Evolutionary conservation across 2,888 invertebrate genomes (phyloP).

Genomic region (Omphaloscelis lunosa): DNA sequence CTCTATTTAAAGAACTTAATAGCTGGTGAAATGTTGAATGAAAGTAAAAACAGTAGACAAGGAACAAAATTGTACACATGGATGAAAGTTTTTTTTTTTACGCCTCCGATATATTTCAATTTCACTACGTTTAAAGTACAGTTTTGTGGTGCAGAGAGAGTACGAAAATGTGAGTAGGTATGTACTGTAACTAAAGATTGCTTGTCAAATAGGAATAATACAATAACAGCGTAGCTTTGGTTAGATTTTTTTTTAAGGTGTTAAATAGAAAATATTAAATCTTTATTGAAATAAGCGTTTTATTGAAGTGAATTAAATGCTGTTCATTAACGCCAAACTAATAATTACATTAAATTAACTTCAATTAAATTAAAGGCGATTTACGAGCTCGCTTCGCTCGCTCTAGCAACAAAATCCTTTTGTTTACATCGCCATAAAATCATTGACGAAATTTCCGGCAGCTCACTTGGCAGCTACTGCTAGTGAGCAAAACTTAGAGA

Average conservation of each 20-base stretch:
- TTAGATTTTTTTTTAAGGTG: background rate
- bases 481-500: too few species aligned
- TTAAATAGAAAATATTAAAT: background rate
- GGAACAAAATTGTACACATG: background rate
- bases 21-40: too few species aligned
- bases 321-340: background rate
- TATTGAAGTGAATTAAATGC: background rate
- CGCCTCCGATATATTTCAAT: background rate
- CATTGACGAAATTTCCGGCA: background rate
- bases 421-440: background rate
- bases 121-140: background rate
- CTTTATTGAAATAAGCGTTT: background rate
- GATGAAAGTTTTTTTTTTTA: background rate
- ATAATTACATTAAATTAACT: too few species aligned
- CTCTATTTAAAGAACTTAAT: too few species aligned
- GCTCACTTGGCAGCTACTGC: background rate
- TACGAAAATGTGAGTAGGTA: background rate
- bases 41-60: background rate
- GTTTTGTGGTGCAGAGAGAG: background rate
- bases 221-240: background rate
- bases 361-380: too few species aligned
- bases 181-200: background rate
- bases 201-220: background rate
- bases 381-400: background rate
- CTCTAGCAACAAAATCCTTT: background rate